phyloP scores from a whole-genome alignment of 2,888 invertebrate genomes.

The Camponotus fellah region DNA sequence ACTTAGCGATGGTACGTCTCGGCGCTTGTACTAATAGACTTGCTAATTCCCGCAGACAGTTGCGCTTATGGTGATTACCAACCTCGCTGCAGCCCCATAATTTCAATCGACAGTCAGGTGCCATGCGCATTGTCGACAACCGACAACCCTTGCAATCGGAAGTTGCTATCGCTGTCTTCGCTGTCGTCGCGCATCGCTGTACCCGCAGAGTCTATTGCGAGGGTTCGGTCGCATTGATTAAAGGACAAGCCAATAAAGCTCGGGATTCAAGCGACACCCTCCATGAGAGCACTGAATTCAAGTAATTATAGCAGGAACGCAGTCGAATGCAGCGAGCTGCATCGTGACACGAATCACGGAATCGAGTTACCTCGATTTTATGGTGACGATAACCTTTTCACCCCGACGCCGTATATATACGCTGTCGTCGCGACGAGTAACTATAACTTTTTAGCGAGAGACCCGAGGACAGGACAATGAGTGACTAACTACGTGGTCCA shows the following conservation, averaged over 20 bases:
- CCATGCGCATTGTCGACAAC: conserved; percentile 51
- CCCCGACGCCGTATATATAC: neutral
- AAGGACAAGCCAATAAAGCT: conserved; percentile 75
- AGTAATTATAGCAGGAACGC: conserved; percentile 73
- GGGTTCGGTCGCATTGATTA: conserved; percentile 73
- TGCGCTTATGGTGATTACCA: conserved; percentile 47
- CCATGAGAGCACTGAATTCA: conserved; percentile 64
- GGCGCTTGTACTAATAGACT: conserved; percentile 46
- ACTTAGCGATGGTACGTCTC: conserved; percentile 25
- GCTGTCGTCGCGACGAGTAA: conserved; percentile 8
- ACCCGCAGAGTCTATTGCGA: conserved; percentile 69
- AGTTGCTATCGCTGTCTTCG: conserved; percentile 51
- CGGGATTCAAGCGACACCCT: conserved; percentile 52
- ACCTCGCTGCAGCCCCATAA: conserved; percentile 43
- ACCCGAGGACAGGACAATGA: conserved; percentile 43
- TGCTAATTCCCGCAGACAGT: conserved; percentile 49
- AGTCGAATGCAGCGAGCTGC: conserved; percentile 15
- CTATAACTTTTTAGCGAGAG: conserved; percentile 50
- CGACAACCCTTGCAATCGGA: conserved; percentile 36
- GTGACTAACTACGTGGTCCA: conserved; percentile 42
- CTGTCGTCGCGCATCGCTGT: conserved; percentile 50
- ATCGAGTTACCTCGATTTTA: conserved; percentile 40
- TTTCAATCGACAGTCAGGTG: conserved; percentile 63
- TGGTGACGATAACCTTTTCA: conserved; percentile 48
- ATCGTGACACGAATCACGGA: conserved; percentile 3